Base-by-base conservation (phyloP, 2,113 vertebrate species). In the Orycteropus afer region DNA sequence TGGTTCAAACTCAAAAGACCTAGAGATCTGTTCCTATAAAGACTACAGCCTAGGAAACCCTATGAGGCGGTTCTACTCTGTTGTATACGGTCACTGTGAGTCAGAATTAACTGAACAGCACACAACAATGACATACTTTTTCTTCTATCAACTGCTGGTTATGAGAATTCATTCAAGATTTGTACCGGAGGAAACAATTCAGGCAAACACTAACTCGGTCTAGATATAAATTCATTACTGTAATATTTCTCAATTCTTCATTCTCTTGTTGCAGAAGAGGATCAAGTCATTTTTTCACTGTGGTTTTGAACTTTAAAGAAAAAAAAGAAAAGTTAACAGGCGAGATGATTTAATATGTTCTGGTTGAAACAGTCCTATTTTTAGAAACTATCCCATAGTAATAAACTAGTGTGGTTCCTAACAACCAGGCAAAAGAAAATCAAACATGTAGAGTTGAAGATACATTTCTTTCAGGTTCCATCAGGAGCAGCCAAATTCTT, bases 401-500 rank as follows among this genome's bases (percentile, higher is more conserved):
- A 80, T 59, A 90, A 78, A 87, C 20, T 57, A 77, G 34, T 37
- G 25, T 27, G 15, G n/a, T 32, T 85, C 49, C 65, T 3, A 63
- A 78, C 18, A 90, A 78, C 78, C n/a, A 89, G 40, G 37, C 2
- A 34, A 6, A 37, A 71, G 49, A 40, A 53, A 65, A 57, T 51
- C 76, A 89, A 57, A 61, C 29, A 53, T 4, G 14, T 5, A 81
- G 47, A 37, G 27, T 20, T 84, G 25, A 85, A 78, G 42, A 90
- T 7, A 71, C 42, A 23, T n/a, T 77, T 63, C 53, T 57, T 90
- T 94, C 59, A 90, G 93, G 37, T 37, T 23, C 67, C 23, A 79
- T 5, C 49, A 80, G 37, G 49, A 83, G 51, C 9, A 42, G 69
- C 94, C 86, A 23, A 65, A 82, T 86, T 94, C 89, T 85, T 91